These are phyloP conservation scores for Hucho hucho DNA, from an alignment of 2,113 vertebrate genomes.

Conservation along the genomic window DNA sequence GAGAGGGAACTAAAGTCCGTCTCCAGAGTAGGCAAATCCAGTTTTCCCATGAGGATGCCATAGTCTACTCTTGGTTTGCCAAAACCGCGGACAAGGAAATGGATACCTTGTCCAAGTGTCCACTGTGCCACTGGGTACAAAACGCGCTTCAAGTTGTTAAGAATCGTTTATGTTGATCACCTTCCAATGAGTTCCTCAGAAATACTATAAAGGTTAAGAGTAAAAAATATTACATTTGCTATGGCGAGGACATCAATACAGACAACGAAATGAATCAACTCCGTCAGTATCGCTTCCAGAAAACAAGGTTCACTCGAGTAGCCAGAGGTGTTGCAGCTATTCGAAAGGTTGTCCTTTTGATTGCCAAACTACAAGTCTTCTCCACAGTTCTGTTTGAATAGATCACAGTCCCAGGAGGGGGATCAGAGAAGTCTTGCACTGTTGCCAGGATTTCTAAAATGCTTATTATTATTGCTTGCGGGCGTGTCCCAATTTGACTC, in stretches of 20 bases:
- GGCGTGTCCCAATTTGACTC: conserved; percentile 1
- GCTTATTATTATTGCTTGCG: conserved; percentile 17
- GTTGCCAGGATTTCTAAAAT: neutral
- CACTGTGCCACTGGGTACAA: neutral
- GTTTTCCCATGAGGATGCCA: conserved; percentile 58
- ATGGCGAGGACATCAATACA: neutral
- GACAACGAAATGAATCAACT: neutral
- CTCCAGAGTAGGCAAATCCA: conserved; percentile 66
- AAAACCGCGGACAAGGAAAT: neutral
- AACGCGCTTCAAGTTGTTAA: neutral
- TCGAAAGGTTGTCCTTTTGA: neutral
- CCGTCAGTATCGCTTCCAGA: neutral
- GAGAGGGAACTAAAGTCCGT: conserved; percentile 52
- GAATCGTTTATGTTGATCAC: neutral
- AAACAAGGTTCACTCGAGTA: neutral
- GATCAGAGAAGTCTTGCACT: neutral
- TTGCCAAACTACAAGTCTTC: neutral
- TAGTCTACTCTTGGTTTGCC: conserved; percentile 29
- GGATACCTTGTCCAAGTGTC: neutral
- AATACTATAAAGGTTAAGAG: neutral
- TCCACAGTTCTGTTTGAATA: neutral
- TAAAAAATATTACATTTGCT: neutral
- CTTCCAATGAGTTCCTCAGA: neutral
- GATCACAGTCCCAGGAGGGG: neutral
- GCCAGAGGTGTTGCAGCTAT: neutral